Base-by-base conservation (phyloP, 2,888 invertebrate species). In the Acrobasis repandana region DNA sequence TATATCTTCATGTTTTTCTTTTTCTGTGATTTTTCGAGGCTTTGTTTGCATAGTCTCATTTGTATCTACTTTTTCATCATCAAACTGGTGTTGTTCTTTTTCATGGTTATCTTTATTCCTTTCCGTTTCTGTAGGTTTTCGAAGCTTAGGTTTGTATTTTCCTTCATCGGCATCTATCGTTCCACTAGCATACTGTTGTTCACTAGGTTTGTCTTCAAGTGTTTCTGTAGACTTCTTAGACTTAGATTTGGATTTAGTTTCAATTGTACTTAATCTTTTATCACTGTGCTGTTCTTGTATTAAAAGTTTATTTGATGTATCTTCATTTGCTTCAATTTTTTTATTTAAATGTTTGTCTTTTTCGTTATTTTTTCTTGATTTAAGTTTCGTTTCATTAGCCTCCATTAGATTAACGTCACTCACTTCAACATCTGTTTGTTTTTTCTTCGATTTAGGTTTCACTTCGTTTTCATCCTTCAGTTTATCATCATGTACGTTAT, bases 291-390 rank as follows among this genome's bases (percentile, higher is more conserved):
- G 38, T 54, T 38, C 20, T 38, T 36, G 36, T 54, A 43, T 38
- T 18, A 54, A 18, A 38, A 5, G 4, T 38, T 54, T 38, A 38
- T 18, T 16, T 2, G 11, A 14, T 34, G 20, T 54, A 16, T 14
- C 1, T 20, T 54, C 36, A n/a, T 38, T 20, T 14, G 10, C 20
- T 5, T 50, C 50, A 14, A n/a, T 14, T 14, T 54, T 38, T 38
- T 18, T 54, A 38, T 4, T 14, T 14, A 20, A 11, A 9, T 20
- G 18, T 38, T 43, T 43, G 11, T 54, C 38, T 14, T 54, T 54
- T 14, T 54, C 38, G 18, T 0, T 20, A 38, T 20, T 54, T 54
- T 36, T 54, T 18, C 10, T 20, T 43, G 20, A 54, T 54, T 54
- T 38, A 1, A 20, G 4, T 38, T 54, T 54, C 11, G 10, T 11